Evolutionary conservation across 2,797 vertebrate species (phyloP).

Genomic region (Miichthys miiuy): DNA sequence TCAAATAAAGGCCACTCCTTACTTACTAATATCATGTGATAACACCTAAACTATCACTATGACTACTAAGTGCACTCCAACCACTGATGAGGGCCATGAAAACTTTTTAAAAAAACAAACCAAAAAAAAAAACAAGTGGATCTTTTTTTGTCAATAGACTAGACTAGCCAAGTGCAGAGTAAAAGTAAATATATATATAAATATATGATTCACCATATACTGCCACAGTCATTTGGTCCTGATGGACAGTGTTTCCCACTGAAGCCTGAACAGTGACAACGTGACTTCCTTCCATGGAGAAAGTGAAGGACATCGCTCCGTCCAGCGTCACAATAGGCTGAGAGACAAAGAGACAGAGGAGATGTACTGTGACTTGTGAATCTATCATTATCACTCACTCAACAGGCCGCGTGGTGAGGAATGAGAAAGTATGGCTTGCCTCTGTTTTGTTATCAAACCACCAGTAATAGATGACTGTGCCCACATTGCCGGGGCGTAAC

Average conservation of each 20-base stretch:
- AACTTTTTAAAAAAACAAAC: background rate
- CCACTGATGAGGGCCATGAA: background rate
- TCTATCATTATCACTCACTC: background rate
- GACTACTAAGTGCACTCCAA: background rate
- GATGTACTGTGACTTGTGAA: constrained; percentile 6
- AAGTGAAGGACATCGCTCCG: constrained; percentile 89
- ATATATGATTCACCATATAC: constrained; percentile 89
- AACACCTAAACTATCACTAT: constrained; percentile 4
- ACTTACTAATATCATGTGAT: background rate
- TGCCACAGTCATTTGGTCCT: constrained; percentile 91
- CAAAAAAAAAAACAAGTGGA: too few relatives aligned
- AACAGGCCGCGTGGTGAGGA: background rate
- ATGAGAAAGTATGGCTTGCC: constrained; percentile 78
- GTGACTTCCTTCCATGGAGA: constrained; percentile 90
- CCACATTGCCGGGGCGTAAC: constrained; percentile 90
- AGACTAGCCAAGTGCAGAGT: background rate
- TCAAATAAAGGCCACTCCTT: too few relatives aligned
- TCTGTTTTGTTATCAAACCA: constrained; percentile 96
- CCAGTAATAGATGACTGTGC: constrained; percentile 94
- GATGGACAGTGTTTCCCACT: constrained; percentile 90
- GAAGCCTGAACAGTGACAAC: constrained; percentile 92
- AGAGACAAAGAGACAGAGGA: constrained; percentile 53
- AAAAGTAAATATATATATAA: background rate
- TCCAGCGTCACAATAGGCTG: constrained; percentile 92
- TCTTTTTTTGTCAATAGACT: background rate